Conservation (phyloP, 2,888 invertebrate species). For the Nowickia ferox region DNA sequence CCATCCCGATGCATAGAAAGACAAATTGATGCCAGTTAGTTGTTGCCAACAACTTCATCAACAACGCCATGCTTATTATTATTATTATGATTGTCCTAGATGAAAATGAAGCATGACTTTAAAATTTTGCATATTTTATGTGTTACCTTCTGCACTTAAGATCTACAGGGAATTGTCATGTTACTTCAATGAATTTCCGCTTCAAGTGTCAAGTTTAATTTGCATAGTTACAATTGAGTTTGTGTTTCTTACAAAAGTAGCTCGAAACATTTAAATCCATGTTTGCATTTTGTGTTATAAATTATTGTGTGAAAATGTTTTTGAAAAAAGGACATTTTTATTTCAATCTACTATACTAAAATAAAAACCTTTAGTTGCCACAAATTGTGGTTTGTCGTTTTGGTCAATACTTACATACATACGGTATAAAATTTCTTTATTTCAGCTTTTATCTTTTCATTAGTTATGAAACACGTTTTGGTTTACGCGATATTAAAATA, state of each 20-base stretch:
- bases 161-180: constrained; percentile 10
- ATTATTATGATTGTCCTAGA: background rate
- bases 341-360: too few relatives aligned
- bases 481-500: too few relatives aligned
- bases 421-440: too few relatives aligned
- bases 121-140: constrained; percentile 45
- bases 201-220: constrained; percentile 61
- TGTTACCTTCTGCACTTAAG: background rate
- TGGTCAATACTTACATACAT: too few relatives aligned
- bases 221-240: constrained; percentile 27
- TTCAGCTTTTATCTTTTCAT: too few relatives aligned
- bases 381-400: too few relatives aligned
- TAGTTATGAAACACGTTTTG: too few relatives aligned
- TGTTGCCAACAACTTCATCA: constrained; percentile 29
- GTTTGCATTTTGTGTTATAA: background rate
- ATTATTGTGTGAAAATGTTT: background rate
- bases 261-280: background rate
- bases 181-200: constrained; percentile 6
- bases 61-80: constrained; percentile 20
- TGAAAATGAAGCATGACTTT: constrained; percentile 20
- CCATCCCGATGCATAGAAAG: background rate
- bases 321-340: too few relatives aligned
- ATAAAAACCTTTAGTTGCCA: too few relatives aligned
- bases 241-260: background rate
- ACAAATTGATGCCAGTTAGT: constrained; percentile 21